Evolutionary conservation across 2,797 vertebrate genomes (phyloP).

Genomic region (Meriones psammophilus): DNA sequence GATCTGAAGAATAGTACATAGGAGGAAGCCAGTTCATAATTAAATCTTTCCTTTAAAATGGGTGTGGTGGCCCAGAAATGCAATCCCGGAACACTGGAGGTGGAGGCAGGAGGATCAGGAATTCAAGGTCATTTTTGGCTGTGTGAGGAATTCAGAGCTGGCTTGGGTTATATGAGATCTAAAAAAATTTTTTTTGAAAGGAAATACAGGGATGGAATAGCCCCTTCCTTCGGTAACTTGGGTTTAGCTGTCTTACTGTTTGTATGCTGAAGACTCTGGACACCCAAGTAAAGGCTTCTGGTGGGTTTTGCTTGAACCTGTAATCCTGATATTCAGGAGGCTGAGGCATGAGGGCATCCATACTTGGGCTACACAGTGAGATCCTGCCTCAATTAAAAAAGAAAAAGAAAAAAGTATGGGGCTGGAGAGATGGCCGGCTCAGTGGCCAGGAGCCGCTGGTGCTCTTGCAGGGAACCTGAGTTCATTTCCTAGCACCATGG

Average conservation of each 20-base stretch:
- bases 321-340: background rate
- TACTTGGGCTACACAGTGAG: background rate
- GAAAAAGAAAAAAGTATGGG: background rate
- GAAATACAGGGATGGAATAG: background rate
- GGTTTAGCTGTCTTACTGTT: constrained; percentile 56
- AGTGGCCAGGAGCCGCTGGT: background rate
- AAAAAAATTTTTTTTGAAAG: background rate
- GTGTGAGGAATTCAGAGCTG: background rate
- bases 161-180: background rate
- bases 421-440: background rate
- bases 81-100: background rate
- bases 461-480: background rate
- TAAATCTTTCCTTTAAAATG: constrained; percentile 40
- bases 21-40: background rate
- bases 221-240: constrained; percentile 3
- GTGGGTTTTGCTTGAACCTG: background rate
- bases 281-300: constrained; percentile 60
- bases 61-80: background rate
- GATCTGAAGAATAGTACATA: background rate
- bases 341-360: background rate
- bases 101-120: background rate
- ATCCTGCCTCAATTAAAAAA: background rate
- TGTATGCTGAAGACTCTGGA: constrained; percentile 39
- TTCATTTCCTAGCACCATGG: background rate
- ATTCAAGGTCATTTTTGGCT: background rate